Conservation (phyloP, 92 coral and sea anemone species). For the Pocillopora grandis region DNA sequence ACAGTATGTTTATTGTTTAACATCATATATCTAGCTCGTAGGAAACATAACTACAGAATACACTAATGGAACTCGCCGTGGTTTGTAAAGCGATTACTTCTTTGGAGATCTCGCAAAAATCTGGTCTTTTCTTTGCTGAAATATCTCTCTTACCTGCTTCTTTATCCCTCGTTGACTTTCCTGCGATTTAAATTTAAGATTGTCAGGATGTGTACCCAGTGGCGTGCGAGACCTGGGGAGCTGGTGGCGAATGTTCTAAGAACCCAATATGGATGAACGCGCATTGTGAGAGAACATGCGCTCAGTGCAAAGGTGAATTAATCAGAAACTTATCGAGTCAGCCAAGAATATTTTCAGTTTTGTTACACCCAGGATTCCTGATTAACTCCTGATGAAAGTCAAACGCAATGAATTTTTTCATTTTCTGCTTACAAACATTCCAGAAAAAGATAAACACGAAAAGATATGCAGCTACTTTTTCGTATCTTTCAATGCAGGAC, state of each 20-base stretch:
- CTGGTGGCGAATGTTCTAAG: conserved; percentile 45
- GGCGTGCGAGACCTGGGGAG: conserved; percentile 80
- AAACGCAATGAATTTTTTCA: no score
- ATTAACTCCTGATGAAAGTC: no score
- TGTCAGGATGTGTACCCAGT: conserved; percentile 73
- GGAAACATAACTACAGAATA: no score
- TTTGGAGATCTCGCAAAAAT: no score
- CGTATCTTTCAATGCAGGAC: background rate
- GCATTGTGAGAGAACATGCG: conserved; percentile 72
- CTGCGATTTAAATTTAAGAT: conserved; percentile 30
- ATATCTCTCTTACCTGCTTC: no score
- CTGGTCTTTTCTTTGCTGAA: background rate
- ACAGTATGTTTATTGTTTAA: no score
- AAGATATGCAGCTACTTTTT: conserved; percentile 56
- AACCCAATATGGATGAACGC: conserved; percentile 76
- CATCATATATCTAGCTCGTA: no score
- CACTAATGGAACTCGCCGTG: no score
- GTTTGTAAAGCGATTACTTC: no score
- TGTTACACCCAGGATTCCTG: no score
- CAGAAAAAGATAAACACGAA: conserved; percentile 29
- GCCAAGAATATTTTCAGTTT: no score
- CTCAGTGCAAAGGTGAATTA: conserved; percentile 50
- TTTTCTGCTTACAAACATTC: no score
- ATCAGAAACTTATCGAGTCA: background rate
- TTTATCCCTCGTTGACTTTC: background rate